Conservation (phyloP, 2,888 invertebrate species). For the Tubulanus polymorphus region DNA sequence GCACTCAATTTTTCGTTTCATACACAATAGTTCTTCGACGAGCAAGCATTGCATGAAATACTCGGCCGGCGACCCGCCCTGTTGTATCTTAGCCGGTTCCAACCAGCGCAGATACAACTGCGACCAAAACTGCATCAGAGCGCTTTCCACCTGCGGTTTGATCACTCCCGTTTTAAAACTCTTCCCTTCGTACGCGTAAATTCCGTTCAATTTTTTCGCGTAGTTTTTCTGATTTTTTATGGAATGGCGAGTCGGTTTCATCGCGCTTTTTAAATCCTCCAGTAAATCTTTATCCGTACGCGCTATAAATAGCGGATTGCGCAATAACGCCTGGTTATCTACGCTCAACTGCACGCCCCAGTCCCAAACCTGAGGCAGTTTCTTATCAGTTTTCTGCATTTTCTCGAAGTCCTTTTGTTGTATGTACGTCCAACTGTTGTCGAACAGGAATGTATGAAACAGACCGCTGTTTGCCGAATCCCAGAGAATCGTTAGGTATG, state of each 20-base stretch:
- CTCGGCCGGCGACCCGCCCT: constrained; percentile 60
- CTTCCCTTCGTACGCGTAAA: background rate
- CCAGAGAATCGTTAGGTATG: constrained; percentile 87
- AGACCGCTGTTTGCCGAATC: constrained; percentile 82
- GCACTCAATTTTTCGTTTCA: constrained; percentile 46
- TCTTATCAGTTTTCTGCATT: constrained; percentile 53
- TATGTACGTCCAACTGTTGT: constrained; percentile 75
- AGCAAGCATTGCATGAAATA: constrained; percentile 52
- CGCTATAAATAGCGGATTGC: constrained; percentile 69
- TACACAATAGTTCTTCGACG: constrained; percentile 50
- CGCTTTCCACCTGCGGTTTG: constrained; percentile 22
- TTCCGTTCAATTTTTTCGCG: background rate
- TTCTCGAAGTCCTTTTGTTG: too few relatives aligned
- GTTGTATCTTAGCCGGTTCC: constrained; percentile 72
- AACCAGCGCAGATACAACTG: constrained; percentile 90
- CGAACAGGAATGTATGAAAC: constrained; percentile 90
- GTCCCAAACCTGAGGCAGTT: constrained; percentile 67
- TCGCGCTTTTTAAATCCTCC: too few relatives aligned
- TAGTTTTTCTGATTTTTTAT: background rate
- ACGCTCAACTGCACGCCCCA: constrained; percentile 84
- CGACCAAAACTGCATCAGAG: constrained; percentile 67
- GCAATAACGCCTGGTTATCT: constrained; percentile 75
- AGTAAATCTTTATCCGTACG: constrained; percentile 12
- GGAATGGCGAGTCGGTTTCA: background rate
- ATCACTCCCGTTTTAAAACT: constrained; percentile 10